These are phyloP conservation scores for Druceiella hillmani DNA, from an alignment of 2,888 invertebrate genomes.

Conservation along the genomic window DNA sequence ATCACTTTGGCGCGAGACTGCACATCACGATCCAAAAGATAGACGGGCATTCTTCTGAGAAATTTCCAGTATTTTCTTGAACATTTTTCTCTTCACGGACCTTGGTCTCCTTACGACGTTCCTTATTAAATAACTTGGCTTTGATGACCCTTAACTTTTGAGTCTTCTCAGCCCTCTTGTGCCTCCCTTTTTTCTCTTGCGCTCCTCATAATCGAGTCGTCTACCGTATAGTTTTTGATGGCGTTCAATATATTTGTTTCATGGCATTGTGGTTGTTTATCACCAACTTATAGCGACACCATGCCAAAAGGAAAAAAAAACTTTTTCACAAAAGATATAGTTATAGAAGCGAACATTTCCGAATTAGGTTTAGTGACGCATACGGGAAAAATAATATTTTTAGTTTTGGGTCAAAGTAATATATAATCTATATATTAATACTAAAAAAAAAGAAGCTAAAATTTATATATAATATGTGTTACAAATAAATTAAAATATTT, in stretches of 20 bases:
- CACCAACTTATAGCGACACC: slow-evolving; percentile 51
- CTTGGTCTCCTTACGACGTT: slow-evolving; percentile 92
- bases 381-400: slow-evolving; percentile 91
- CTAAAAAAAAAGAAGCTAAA: too few species aligned
- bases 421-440: too few species aligned
- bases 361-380: slow-evolving; percentile 91
- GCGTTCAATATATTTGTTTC: slow-evolving; percentile 99
- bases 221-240: slow-evolving; percentile 95
- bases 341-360: slow-evolving; percentile 88
- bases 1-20: slow-evolving; percentile 92
- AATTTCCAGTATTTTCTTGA: slow-evolving; percentile 77
- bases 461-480: too few species aligned
- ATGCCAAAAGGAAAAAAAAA: slow-evolving; percentile 45
- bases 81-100: slow-evolving; percentile 95
- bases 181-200: slow-evolving; percentile 92
- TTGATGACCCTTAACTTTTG: slow-evolving; percentile 91
- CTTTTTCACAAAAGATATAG: slow-evolving; percentile 90
- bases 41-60: slow-evolving; percentile 91
- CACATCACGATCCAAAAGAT: slow-evolving; percentile 94
- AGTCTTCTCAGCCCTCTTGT: slow-evolving; percentile 86
- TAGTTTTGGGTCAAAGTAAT: too few species aligned
- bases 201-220: slow-evolving; percentile 95
- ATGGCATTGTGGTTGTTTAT: slow-evolving; percentile 76
- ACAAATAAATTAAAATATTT: too few species aligned
- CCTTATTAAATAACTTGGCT: slow-evolving; percentile 96